Conservation (phyloP, 2,797 vertebrate species). For the Ciconia nigra region DNA sequence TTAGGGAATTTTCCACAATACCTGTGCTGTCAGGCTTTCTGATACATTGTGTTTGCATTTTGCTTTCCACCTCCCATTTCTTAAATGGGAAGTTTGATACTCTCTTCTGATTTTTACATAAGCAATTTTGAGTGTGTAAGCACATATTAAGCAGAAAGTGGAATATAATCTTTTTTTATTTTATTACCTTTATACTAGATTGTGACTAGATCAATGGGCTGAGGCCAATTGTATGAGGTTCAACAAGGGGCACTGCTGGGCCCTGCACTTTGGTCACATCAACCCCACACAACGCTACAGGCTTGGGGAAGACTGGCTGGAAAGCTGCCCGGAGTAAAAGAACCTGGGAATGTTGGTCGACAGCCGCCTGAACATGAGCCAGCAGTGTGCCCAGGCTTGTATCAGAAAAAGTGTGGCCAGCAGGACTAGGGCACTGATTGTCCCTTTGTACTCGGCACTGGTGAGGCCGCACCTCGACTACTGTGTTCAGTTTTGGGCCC, state of each 20-base stretch:
- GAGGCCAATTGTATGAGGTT: neutral
- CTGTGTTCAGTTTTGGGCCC: neutral
- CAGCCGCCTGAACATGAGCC: too few species aligned
- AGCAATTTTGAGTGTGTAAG: rapidly evolving
- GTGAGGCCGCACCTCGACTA: neutral
- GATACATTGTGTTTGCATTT: rapidly evolving
- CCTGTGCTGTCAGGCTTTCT: neutral
- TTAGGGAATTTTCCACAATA: rapidly evolving
- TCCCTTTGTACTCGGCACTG: too few species aligned
- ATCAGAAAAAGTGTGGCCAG: too few species aligned
- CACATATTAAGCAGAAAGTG: rapidly evolving
- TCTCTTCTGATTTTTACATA: neutral
- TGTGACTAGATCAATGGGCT: rapidly evolving
- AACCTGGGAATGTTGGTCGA: too few species aligned
- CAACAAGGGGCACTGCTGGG: neutral
- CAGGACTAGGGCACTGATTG: too few species aligned
- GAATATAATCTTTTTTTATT: rapidly evolving
- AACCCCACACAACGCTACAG: neutral
- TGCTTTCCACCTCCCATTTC: rapidly evolving
- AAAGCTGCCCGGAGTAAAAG: neutral
- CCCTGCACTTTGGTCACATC: neutral
- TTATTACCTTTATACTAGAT: neutral
- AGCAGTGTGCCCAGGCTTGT: too few species aligned
- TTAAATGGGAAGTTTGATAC: neutral
- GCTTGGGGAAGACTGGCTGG: neutral